A percentile compares a stretch with the other conserved stretches of the same genome.
Evolutionary conservation across 2,888 invertebrate genomes (phyloP).

Genomic region (Lottia gigantea): DNA sequence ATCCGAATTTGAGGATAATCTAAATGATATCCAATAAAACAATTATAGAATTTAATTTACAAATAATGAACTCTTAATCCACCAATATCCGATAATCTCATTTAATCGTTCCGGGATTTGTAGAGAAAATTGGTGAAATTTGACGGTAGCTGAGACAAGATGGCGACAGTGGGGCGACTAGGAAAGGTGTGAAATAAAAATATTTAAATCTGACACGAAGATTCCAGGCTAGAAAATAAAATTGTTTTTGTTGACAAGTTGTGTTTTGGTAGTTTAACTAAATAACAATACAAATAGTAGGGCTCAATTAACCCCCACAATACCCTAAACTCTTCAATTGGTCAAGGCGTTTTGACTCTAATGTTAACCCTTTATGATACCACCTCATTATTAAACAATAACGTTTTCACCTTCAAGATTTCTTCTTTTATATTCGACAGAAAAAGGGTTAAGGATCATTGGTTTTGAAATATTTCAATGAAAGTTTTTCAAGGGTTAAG

Average conservation of each 20-base stretch:
- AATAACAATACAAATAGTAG: background rate
- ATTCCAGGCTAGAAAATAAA: background rate
- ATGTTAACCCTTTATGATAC: background rate
- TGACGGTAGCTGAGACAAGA: background rate
- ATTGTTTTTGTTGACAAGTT: background rate
- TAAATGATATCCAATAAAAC: no score
- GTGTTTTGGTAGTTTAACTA: background rate
- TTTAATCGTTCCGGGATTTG: background rate
- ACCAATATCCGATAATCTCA: background rate
- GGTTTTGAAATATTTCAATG: background rate
- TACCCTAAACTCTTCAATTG: background rate
- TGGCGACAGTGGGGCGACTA: background rate
- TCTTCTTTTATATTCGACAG: background rate
- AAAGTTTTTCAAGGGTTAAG: background rate
- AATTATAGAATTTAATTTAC: no score
- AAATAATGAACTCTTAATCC: no score
- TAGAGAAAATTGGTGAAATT: background rate
- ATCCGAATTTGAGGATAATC: no score
- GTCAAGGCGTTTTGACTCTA: conserved; percentile 7
- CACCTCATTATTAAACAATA: conserved; percentile 6
- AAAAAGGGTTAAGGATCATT: conserved; percentile 3
- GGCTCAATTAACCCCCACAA: background rate
- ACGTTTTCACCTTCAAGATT: background rate
- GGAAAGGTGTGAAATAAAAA: conserved; percentile 6
- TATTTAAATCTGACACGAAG: conserved; percentile 5